Conservation (phyloP, 2,113 vertebrate species). For the Syrrhaptes paradoxus region DNA sequence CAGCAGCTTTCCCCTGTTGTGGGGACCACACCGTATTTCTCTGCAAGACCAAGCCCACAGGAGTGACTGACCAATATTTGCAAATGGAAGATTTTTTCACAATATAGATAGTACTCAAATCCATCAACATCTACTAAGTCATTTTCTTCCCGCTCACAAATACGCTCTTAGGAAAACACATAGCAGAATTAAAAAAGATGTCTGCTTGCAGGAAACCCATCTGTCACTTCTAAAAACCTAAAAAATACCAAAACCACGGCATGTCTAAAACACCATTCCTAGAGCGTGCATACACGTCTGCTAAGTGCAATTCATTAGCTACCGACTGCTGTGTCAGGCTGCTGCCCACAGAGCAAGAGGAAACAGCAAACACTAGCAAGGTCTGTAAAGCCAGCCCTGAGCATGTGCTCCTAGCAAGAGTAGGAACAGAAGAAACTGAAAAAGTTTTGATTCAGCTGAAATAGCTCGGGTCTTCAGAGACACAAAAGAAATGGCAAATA, state of each 20-base stretch:
- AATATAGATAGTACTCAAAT: not conserved
- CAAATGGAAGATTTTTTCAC: not conserved
- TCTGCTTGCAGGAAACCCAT: not conserved
- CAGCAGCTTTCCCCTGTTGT: not conserved
- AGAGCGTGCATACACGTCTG: not conserved
- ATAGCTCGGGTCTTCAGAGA: not conserved
- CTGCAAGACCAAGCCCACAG: not conserved
- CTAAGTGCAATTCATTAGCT: not conserved
- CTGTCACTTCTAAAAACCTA: not conserved
- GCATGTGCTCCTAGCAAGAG: not conserved
- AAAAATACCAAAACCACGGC: not conserved
- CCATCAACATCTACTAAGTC: not conserved
- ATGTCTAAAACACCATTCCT: not conserved
- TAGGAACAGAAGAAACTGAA: not conserved
- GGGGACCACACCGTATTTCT: not conserved
- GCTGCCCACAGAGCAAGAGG: not conserved
- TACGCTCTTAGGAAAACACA: not conserved
- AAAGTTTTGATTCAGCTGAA: not conserved
- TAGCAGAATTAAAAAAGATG: not conserved
- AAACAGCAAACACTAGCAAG: not conserved
- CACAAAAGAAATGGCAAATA: not conserved
- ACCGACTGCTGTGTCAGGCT: not conserved
- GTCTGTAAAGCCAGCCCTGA: not conserved
- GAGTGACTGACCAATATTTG: not conserved
- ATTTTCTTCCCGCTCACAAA: not conserved